phyloP scores from a whole-genome alignment of 2,113 vertebrate species.

The Pterocles burchelli region DNA sequence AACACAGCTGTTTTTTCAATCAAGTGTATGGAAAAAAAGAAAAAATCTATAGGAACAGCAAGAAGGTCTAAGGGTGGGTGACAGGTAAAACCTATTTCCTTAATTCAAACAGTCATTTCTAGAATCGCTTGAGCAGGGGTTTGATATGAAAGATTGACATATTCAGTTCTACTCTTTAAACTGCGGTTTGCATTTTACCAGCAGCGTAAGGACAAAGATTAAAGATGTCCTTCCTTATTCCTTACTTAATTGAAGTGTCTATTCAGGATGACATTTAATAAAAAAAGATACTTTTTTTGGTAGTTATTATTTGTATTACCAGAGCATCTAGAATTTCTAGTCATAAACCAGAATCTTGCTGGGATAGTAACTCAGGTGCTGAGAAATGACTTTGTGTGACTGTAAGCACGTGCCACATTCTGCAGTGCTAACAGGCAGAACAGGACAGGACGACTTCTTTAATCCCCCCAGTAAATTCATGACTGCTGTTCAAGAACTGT shows the following conservation, averaged over 20 bases:
- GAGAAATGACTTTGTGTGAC: neutral
- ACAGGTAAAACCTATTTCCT: conserved; percentile 60
- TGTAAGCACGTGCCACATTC: neutral
- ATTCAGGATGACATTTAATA: conserved; percentile 6
- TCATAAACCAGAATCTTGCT: conserved; percentile 9
- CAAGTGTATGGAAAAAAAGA: conserved; percentile 20
- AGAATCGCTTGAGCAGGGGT: conserved; percentile 54
- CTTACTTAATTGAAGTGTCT: conserved; percentile 28
- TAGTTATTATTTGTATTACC: neutral
- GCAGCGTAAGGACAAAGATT: conserved; percentile 1
- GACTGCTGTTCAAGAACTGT: neutral
- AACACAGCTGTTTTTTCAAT: conserved; percentile 34
- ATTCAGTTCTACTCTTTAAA: conserved; percentile 49
- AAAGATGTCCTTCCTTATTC: conserved; percentile 36
- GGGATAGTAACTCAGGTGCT: neutral
- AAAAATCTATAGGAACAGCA: conserved; percentile 35
- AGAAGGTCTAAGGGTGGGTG: conserved; percentile 56
- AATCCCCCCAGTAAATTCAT: neutral
- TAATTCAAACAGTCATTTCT: conserved; percentile 65
- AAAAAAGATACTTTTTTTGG: neutral
- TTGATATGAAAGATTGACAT: conserved; percentile 58
- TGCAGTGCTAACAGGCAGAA: neutral
- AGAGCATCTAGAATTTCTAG: neutral
- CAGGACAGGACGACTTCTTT: neutral
- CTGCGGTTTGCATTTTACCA: conserved; percentile 33